Evolutionary conservation across 2,888 invertebrate species (phyloP).

Genomic region (Drosophila setosimentum): DNA sequence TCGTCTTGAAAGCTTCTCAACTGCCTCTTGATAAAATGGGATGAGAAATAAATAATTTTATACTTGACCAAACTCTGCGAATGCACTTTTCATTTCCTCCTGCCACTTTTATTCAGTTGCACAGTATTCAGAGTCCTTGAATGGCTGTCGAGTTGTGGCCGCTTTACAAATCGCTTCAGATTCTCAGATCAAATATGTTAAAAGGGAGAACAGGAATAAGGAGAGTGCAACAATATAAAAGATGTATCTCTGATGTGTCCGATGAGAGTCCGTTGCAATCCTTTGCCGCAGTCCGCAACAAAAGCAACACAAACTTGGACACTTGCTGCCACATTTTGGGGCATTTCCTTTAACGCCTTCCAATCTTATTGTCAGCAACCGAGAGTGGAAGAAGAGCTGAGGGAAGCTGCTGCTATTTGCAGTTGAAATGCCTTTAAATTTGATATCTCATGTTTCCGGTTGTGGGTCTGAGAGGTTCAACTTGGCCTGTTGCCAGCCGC

Average conservation of each 20-base stretch:
- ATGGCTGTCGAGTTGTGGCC: constrained; percentile 57
- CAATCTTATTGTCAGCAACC: constrained; percentile 41
- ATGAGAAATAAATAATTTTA: constrained; percentile 49
- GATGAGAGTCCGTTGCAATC: constrained; percentile 20
- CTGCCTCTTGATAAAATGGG: constrained; percentile 8
- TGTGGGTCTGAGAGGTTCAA: background rate
- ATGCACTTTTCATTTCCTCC: constrained; percentile 29
- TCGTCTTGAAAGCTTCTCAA: constrained; percentile 24
- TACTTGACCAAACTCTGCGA: constrained; percentile 42
- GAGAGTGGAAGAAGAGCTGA: background rate
- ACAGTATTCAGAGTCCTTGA: constrained; percentile 41
- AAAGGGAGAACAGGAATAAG: background rate
- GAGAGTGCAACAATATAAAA: constrained; percentile 49
- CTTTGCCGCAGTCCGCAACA: constrained; percentile 49
- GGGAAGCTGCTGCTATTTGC: constrained; percentile 24
- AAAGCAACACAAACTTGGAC: constrained; percentile 30
- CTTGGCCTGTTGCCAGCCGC: constrained; percentile 39
- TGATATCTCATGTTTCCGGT: constrained; percentile 23
- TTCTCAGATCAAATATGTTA: constrained; percentile 57
- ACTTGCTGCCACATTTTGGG: constrained; percentile 55
- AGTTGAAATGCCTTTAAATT: constrained; percentile 53
- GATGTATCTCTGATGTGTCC: constrained; percentile 36
- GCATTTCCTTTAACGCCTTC: constrained; percentile 44
- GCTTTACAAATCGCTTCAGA: constrained; percentile 60
- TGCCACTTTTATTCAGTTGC: constrained; percentile 8